These are phyloP conservation scores for Colletes latitarsis DNA, from an alignment of 1,140 invertebrate genomes.

Conservation along the genomic window DNA sequence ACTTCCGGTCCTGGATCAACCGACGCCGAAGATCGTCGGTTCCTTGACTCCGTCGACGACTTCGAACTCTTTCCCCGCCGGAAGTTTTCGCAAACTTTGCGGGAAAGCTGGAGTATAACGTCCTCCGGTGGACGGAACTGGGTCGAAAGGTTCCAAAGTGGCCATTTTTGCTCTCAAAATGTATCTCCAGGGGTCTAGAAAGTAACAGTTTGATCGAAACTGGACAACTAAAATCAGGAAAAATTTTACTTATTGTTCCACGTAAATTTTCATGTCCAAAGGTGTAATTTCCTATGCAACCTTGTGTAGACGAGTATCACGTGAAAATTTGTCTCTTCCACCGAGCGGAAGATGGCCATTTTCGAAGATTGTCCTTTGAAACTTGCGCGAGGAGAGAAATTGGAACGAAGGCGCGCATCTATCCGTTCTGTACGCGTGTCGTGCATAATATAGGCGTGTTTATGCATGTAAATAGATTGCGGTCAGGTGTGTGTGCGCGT, in stretches of 20 bases:
- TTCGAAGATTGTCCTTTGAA: background rate
- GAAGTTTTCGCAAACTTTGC: background rate
- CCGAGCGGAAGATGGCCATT: no score
- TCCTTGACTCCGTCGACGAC: background rate
- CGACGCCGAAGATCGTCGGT: background rate
- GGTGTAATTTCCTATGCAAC: no score
- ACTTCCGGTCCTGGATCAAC: background rate
- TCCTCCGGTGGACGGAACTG: background rate
- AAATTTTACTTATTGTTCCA: no score
- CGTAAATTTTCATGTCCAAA: no score
- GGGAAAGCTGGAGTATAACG: background rate
- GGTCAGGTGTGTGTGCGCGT: background rate
- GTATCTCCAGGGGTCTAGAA: no score
- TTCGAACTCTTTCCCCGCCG: background rate
- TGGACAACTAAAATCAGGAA: no score
- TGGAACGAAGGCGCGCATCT: background rate
- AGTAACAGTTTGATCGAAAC: no score
- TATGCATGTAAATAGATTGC: conserved; percentile 55
- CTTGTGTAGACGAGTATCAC: no score
- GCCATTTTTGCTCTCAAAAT: no score
- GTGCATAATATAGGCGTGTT: conserved; percentile 50
- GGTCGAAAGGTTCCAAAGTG: no score
- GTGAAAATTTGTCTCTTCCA: no score
- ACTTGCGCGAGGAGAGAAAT: no score
- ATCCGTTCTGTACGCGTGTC: conserved; percentile 24